A percentile compares a stretch with the other conserved stretches of the same genome.
Evolutionary conservation across 2,888 invertebrate species (phyloP).

Genomic region (Rhopalosiphum nymphaeae): DNA sequence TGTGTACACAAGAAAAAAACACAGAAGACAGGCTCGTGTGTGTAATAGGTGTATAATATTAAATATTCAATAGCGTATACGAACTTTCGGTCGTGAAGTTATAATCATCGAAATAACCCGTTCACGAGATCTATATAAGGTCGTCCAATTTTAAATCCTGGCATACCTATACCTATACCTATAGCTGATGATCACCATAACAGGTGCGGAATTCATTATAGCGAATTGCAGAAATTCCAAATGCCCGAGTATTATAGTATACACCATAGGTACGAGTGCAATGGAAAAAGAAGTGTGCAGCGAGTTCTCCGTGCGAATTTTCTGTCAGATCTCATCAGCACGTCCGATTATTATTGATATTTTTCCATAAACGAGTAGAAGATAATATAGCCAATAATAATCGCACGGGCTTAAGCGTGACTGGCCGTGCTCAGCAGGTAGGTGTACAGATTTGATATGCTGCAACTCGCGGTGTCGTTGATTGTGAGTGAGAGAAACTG

Average conservation of each 20-base stretch:
- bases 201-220: neutral
- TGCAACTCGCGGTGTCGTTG: neutral
- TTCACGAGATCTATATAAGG: neutral
- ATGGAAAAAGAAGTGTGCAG: neutral
- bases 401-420: neutral
- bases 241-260: neutral
- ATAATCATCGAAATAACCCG: neutral
- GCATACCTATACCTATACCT: no score
- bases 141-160: neutral
- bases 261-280: neutral
- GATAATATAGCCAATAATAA: neutral
- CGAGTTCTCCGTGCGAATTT: neutral
- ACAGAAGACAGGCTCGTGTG: neutral
- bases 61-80: neutral
- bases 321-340: neutral
- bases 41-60: neutral
- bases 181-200: neutral
- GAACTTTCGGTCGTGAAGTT: neutral
- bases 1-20: neutral
- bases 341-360: neutral
- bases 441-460: neutral
- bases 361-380: neutral
- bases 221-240: neutral
- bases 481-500: neutral
- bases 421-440: neutral